Evolutionary conservation across 2,797 vertebrate genomes (phyloP).

Genomic region (Parotocinclus haroldoi): DNA sequence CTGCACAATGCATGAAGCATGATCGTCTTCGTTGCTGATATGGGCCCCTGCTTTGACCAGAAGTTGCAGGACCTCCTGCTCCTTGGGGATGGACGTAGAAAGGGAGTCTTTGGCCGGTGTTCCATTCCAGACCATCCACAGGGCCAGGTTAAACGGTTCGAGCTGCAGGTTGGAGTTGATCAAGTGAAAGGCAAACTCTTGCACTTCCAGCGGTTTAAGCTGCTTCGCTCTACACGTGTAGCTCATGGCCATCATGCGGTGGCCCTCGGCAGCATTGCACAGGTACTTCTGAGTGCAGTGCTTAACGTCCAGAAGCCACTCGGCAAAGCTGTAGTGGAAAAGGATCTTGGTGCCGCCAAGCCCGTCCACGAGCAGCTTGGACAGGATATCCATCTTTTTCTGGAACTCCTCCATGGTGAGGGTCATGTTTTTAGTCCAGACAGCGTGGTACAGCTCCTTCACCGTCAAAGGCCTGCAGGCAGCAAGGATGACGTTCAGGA

Average conservation of each 20-base stretch:
- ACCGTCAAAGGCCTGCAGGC: constrained; percentile 88
- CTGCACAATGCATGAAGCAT: constrained; percentile 87
- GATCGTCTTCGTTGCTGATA: constrained; percentile 89
- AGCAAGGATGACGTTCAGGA: constrained; percentile 94
- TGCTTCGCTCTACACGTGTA: constrained; percentile 92
- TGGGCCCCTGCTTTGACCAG: constrained; percentile 95
- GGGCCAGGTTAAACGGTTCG: constrained; percentile 87
- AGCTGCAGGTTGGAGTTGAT: constrained; percentile 91
- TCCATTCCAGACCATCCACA: constrained; percentile 99
- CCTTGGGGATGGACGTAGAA: constrained; percentile 88
- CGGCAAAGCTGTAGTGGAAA: constrained; percentile 97
- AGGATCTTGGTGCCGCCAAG: constrained; percentile 89
- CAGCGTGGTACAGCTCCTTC: constrained; percentile 89
- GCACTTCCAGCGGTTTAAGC: constrained; percentile 86
- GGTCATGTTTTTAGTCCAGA: constrained; percentile 95
- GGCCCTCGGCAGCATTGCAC: constrained; percentile 94
- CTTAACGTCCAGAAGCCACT: constrained; percentile 98
- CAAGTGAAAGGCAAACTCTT: constrained; percentile 93
- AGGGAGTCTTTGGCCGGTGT: constrained; percentile 93
- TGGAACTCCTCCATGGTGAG: constrained; percentile 94
- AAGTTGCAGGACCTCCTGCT: constrained; percentile 95
- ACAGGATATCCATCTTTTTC: constrained; percentile 94
- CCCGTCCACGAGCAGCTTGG: constrained; percentile 91
- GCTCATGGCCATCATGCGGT: constrained; percentile 97
- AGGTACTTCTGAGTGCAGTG: constrained; percentile 98